These are phyloP conservation scores for Dryococelus australis DNA, from an alignment of 2,888 invertebrate genomes.

Conservation along the genomic window DNA sequence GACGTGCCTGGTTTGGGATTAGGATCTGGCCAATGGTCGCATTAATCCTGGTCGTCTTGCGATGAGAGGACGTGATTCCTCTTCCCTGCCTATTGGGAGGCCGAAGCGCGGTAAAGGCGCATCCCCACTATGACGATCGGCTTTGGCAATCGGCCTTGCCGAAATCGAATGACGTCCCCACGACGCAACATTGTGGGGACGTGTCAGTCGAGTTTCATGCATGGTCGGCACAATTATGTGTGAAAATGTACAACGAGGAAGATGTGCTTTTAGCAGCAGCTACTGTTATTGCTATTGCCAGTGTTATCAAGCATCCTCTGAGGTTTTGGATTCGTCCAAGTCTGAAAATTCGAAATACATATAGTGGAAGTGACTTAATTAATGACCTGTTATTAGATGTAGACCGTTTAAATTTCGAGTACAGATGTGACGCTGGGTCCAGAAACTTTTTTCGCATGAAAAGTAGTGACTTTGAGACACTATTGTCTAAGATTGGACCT, in stretches of 20 bases:
- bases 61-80: too few species aligned
- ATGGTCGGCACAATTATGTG: neutral
- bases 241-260: neutral
- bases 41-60: too few species aligned
- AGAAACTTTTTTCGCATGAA: constrained; percentile 20
- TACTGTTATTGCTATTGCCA: neutral
- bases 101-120: too few species aligned
- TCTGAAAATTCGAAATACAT: neutral
- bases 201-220: neutral
- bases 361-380: constrained; percentile 7
- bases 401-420: constrained; percentile 34
- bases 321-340: constrained; percentile 20
- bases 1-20: too few species aligned
- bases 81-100: too few species aligned
- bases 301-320: neutral
- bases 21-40: too few species aligned
- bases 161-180: constrained; percentile 1
- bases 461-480: constrained; percentile 18
- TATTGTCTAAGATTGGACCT: neutral
- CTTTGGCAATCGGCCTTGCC: too few species aligned
- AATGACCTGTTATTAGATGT: constrained; percentile 30
- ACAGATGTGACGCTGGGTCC: constrained; percentile 8
- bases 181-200: neutral
- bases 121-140: too few species aligned
- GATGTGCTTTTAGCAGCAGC: neutral